A percentile compares a stretch with the other conserved stretches of the same genome.
Evolutionary conservation across 2,888 invertebrate species (phyloP).

Genomic region (Diadromus collaris): DNA sequence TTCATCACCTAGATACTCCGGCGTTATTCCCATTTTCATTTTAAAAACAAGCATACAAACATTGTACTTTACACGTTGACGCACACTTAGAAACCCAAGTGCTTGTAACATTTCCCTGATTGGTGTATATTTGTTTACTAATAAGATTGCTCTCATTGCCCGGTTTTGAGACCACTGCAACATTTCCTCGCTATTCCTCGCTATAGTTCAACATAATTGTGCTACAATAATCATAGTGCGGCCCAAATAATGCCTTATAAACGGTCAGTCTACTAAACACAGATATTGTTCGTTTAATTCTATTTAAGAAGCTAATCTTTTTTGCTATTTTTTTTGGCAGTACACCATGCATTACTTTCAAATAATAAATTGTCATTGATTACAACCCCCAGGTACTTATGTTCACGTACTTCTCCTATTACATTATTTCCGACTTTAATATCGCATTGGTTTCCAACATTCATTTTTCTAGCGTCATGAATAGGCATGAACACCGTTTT

Average conservation of each 20-base stretch:
- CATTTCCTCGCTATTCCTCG: slow-evolving; percentile 23
- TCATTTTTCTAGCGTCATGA: slow-evolving; percentile 32
- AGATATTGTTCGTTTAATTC: slow-evolving; percentile 28
- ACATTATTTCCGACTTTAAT: slow-evolving; percentile 17
- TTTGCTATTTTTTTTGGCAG: slow-evolving; percentile 25
- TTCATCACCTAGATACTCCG: background rate
- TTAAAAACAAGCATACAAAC: slow-evolving; percentile 44
- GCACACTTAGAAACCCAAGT: slow-evolving; percentile 10
- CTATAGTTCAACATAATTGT: slow-evolving; percentile 44
- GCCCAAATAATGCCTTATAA: slow-evolving; percentile 43
- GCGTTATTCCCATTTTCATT: slow-evolving; percentile 39
- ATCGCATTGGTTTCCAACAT: slow-evolving; percentile 1
- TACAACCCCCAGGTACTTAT: slow-evolving; percentile 41
- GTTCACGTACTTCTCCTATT: slow-evolving; percentile 33
- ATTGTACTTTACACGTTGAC: slow-evolving; percentile 41
- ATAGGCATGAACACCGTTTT: slow-evolving; percentile 40
- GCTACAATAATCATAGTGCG: slow-evolving; percentile 54
- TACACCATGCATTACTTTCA: slow-evolving; percentile 28
- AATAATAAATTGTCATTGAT: slow-evolving; percentile 46
- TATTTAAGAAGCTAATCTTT: slow-evolving; percentile 34
- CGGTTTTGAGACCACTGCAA: slow-evolving; percentile 52
- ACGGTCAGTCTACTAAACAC: slow-evolving; percentile 18
- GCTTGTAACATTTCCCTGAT: slow-evolving; percentile 39
- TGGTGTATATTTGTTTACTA: slow-evolving; percentile 37
- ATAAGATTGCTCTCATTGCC: slow-evolving; percentile 48